Conservation (phyloP, 2,113 vertebrate species). For the Lycaon pictus region DNA sequence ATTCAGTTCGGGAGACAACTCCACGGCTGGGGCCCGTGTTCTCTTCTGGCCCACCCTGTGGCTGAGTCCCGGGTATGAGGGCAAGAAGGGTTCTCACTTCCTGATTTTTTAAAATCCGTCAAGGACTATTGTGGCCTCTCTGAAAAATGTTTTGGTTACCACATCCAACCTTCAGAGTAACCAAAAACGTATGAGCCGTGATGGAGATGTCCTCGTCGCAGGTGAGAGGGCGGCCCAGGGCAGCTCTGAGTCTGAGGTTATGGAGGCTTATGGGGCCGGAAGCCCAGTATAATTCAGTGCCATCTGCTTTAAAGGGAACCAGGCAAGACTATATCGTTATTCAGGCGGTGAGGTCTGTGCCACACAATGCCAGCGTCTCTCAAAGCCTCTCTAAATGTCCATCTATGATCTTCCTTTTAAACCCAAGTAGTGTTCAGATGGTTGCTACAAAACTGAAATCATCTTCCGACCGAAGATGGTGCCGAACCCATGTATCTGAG, state of each 20-base stretch:
- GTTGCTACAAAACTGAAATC: background rate
- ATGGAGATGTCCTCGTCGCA: background rate
- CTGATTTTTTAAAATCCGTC: background rate
- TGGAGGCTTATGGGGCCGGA: background rate
- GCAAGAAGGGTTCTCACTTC: background rate
- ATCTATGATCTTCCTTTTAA: slow-evolving; percentile 4
- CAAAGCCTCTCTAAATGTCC: background rate
- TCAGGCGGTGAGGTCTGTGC: background rate
- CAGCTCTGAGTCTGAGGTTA: background rate
- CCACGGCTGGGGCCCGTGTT: background rate
- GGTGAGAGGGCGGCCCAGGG: background rate
- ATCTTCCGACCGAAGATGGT: background rate
- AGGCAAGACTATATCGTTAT: background rate
- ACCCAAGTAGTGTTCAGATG: background rate
- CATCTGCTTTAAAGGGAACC: background rate
- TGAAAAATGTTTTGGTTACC: background rate
- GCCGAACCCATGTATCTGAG: background rate
- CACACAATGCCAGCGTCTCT: background rate
- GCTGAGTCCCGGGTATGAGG: background rate
- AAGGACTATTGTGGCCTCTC: background rate
- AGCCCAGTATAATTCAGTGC: background rate
- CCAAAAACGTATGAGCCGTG: background rate
- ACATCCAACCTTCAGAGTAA: background rate
- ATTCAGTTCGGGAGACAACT: background rate
- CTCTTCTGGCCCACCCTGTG: background rate